Evolutionary conservation across 2,113 vertebrate genomes (phyloP).

Genomic region (Colinus virginianus): DNA sequence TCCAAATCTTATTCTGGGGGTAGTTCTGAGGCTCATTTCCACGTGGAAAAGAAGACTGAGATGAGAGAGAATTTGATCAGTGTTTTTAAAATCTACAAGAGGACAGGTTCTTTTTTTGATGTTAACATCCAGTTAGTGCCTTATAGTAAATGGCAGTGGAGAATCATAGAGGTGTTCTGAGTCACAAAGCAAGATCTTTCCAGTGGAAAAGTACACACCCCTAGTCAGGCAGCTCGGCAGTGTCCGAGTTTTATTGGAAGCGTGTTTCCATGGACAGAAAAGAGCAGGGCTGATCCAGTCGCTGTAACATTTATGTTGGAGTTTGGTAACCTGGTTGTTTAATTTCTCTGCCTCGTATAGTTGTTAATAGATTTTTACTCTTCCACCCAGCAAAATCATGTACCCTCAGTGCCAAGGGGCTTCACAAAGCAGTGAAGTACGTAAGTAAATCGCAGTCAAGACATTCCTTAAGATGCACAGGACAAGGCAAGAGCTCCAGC

Average conservation of each 20-base stretch:
- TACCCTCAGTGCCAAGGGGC: not conserved
- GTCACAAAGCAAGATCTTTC: not conserved
- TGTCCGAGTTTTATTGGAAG: not conserved
- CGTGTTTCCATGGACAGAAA: not conserved
- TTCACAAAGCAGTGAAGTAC: not conserved
- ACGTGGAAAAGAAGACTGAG: not conserved
- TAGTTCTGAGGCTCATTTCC: not conserved
- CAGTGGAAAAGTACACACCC: not conserved
- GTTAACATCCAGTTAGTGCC: not conserved
- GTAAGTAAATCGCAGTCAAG: not conserved
- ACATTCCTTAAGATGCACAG: not conserved
- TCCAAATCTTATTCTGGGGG: not conserved
- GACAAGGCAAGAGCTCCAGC: not conserved
- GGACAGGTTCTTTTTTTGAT: not conserved
- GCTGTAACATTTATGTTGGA: rapidly evolving
- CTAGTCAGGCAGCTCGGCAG: rapidly evolving
- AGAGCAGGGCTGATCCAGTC: not conserved
- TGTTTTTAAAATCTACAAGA: not conserved
- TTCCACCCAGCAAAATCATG: not conserved
- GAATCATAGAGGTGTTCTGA: not conserved
- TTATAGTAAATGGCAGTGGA: not conserved
- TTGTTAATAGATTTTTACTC: not conserved
- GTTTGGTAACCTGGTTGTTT: not conserved
- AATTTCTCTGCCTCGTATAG: not conserved
- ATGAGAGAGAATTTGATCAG: not conserved